Percentiles rank a stretch among this genome's conserved stretches.
phyloP scores from a whole-genome alignment of 2,113 vertebrate species.

The Aldabrachelys gigantea region DNA sequence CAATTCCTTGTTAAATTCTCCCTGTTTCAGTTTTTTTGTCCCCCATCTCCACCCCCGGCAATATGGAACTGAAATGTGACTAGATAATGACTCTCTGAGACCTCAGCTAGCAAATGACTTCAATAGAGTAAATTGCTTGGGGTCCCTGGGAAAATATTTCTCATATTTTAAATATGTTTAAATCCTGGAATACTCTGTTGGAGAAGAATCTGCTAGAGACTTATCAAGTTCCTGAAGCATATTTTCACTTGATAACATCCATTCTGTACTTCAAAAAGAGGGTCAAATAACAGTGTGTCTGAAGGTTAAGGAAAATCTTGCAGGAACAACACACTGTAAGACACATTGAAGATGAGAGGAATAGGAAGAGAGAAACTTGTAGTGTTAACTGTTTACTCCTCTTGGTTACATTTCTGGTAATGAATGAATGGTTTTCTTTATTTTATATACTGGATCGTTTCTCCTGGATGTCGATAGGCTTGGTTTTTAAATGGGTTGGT shows the following conservation, averaged over 20 bases:
- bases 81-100: neutral
- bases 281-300: slow-evolving; percentile 12
- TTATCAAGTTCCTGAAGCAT: neutral
- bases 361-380: neutral
- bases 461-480: neutral
- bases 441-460: neutral
- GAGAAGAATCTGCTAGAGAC: neutral
- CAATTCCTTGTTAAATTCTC: no score
- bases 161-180: neutral
- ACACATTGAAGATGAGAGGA: neutral
- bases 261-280: neutral
- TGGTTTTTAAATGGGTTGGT: neutral
- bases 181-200: slow-evolving; percentile 5
- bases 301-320: neutral
- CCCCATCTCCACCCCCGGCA: no score
- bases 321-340: neutral
- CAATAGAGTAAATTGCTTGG: neutral
- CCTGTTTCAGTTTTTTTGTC: no score
- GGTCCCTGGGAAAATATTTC: neutral
- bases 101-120: neutral
- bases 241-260: slow-evolving; percentile 26
- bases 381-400: neutral
- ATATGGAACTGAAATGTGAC: no score
- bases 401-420: neutral
- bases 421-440: neutral